phyloP scores from a whole-genome alignment of 2,113 vertebrate species.

The Archocentrus centrarchus region DNA sequence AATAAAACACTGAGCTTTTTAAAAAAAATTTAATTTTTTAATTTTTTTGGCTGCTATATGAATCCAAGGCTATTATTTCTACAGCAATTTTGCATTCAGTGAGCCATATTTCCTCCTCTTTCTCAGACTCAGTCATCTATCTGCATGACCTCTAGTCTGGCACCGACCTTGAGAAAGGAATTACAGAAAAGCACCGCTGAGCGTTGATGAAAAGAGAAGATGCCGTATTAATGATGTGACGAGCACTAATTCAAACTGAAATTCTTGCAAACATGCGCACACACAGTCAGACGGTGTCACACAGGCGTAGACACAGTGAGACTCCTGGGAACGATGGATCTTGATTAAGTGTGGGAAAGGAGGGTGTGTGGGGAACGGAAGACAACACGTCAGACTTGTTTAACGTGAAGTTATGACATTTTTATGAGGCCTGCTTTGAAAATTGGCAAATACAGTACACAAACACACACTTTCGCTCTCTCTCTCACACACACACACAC shows the following conservation, averaged over 20 bases:
- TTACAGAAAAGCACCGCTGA: constrained; percentile 35
- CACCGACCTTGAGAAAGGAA: constrained; percentile 55
- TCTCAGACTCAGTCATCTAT: constrained; percentile 27
- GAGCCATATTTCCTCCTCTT: constrained; percentile 13
- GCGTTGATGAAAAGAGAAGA: constrained; percentile 59
- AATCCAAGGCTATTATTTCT: constrained; percentile 18
- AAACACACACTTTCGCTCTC: neutral
- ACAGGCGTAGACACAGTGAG: neutral
- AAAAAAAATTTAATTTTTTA: neutral
- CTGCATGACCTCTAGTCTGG: constrained; percentile 37
- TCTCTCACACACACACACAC: neutral
- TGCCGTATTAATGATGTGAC: constrained; percentile 59
- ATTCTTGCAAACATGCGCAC: constrained; percentile 37
- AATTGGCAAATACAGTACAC: constrained; percentile 33
- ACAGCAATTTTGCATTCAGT: constrained; percentile 24
- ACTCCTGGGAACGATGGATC: constrained; percentile 65
- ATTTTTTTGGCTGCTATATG: neutral
- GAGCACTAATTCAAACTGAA: constrained; percentile 67
- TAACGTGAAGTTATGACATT: constrained; percentile 72
- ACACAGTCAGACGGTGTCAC: neutral
- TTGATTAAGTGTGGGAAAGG: constrained; percentile 70
- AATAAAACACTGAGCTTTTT: neutral
- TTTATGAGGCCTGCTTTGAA: constrained; percentile 69
- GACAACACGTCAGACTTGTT: constrained; percentile 64
- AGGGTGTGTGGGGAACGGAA: constrained; percentile 22